A percentile compares a stretch with the other conserved stretches of the same genome.
phyloP scores from a whole-genome alignment of 2,797 vertebrate genomes.

The Hephaestus fuliginosus region DNA sequence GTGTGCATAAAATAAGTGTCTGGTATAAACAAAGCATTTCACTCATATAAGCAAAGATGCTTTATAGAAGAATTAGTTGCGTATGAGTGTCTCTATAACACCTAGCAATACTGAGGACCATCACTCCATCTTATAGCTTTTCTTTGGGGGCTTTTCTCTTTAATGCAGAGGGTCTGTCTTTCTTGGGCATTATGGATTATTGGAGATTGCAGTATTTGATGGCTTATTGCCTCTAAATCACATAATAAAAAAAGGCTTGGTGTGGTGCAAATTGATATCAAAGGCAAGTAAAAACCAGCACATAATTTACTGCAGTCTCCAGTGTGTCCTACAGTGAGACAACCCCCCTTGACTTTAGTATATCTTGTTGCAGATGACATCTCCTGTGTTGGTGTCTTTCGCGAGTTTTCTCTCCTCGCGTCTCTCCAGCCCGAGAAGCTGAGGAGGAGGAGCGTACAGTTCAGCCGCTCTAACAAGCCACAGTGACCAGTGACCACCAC shows the following conservation, averaged over 20 bases:
- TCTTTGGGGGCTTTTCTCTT: conserved; percentile 37
- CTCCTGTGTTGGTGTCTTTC: conserved; percentile 86
- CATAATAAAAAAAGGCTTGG: neutral
- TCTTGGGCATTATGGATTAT: conserved; percentile 9
- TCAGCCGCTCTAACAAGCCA: conserved; percentile 76
- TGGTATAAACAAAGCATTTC: neutral
- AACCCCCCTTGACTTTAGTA: conserved; percentile 41
- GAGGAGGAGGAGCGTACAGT: conserved; percentile 83
- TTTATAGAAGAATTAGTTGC: neutral
- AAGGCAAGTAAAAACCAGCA: neutral
- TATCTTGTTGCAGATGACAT: conserved; percentile 86
- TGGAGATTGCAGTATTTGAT: conserved; percentile 12
- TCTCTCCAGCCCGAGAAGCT: conserved; percentile 89
- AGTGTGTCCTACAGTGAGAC: neutral
- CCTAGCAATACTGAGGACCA: neutral
- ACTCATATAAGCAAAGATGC: neutral
- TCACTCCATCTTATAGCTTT: neutral
- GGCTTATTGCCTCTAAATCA: neutral
- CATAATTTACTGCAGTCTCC: neutral
- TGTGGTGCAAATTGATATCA: neutral
- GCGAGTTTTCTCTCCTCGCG: conserved; percentile 90
- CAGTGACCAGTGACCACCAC: conserved; percentile 14
- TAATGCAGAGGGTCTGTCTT: conserved; percentile 16
- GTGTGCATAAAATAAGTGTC: neutral
- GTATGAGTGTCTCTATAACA: neutral